Base-by-base conservation (phyloP, 2,113 vertebrate species). In the Crotalus viridis region DNA sequence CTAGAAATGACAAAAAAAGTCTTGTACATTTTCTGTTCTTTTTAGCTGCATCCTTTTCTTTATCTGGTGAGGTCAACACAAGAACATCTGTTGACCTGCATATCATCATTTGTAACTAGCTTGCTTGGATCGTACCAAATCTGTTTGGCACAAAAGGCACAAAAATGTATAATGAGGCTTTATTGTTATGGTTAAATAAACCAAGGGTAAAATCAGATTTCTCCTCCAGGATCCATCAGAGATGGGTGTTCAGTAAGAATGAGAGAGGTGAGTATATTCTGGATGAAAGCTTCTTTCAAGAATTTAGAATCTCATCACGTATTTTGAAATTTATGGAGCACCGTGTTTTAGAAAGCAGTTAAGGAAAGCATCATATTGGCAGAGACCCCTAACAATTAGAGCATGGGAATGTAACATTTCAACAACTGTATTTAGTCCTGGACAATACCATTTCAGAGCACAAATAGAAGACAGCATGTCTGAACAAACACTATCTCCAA, bases 1-100 rank as follows among this genome's bases (percentile, higher is more conserved):
- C 26, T 9, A 54, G 4, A 54, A 93, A 52, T 52, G 94, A 64
- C 87, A 94, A 89, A 93, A 90, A 93, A 24, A 43, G 9, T 10
- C 5, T 33, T 69, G 85, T 15, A 64, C 52, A 74, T 55, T 22
- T 2, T 59, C 91, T 19, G 28, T 74, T 21, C 33, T 52, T 52
- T 61, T 46, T 28, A 48, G 90, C 93, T n/a, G 5, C 39, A 90
- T 87, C 4, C n/a, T 89, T 88, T 13, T 10, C 1, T 2, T 28
- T 21, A 74, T 64, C 86, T 93, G 52, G 10, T 46, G 12, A 28
- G 17, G 81, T 54, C 54, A 39, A 33, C 26, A 4, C 2, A 61
- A 0, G 0, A 28, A 24, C 43, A 54, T 85, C n/a, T 24, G 26
- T 7, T 91, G 69, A 87, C 28, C 17, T 26, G 52, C 5, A 15